phyloP scores from a whole-genome alignment of 2,888 invertebrate species.

The Heliconius cydno region DNA sequence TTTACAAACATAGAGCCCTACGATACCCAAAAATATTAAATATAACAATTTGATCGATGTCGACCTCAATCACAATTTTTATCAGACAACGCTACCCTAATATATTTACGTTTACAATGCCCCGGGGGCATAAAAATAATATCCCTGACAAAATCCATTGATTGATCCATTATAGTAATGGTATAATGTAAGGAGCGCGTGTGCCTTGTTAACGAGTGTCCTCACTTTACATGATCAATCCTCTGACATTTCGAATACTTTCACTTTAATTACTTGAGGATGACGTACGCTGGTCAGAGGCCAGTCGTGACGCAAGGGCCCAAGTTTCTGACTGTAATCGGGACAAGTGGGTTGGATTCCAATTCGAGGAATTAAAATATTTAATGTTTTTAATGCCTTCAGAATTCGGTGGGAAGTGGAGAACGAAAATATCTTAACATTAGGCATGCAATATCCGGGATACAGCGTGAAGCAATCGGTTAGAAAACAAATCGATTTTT shows the following conservation, averaged over 20 bases:
- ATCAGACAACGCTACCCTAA: slow-evolving; percentile 15
- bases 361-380: neutral
- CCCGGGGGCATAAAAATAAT: slow-evolving; percentile 28
- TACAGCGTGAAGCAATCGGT: too few species aligned
- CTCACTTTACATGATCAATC: slow-evolving; percentile 46
- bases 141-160: slow-evolving; percentile 40
- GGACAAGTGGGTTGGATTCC: neutral
- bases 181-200: slow-evolving; percentile 42
- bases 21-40: neutral
- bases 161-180: slow-evolving; percentile 48
- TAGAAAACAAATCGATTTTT: too few species aligned
- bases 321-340: neutral
- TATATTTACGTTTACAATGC: slow-evolving; percentile 30
- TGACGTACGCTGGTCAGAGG: slow-evolving; percentile 50
- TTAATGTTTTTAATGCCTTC: neutral
- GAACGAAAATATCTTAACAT: too few species aligned
- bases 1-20: too few species aligned
- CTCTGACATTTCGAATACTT: slow-evolving; percentile 55
- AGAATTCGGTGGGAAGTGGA: too few species aligned
- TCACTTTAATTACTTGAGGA: slow-evolving; percentile 68
- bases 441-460: too few species aligned
- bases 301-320: neutral
- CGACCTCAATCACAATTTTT: slow-evolving; percentile 2
- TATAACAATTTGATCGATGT: neutral
- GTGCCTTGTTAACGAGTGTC: neutral